Evolutionary conservation across 2,113 vertebrate genomes (phyloP).

Genomic region (Vulpes ferrilata): DNA sequence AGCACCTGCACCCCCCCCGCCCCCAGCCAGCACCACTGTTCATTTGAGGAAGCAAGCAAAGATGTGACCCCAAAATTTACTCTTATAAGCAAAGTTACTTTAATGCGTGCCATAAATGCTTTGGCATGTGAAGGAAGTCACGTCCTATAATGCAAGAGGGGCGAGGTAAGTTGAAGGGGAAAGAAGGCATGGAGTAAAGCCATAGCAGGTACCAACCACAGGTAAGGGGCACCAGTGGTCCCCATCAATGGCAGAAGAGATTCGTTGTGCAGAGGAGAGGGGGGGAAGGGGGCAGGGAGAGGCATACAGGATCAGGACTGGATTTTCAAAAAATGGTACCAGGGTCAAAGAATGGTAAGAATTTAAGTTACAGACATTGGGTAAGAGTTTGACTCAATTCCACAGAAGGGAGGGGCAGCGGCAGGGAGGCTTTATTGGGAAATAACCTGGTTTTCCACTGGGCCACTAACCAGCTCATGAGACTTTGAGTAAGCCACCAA

Average conservation of each 20-base stretch:
- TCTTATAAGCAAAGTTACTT: not conserved
- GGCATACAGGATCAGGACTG: not conserved
- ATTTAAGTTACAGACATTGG: not conserved
- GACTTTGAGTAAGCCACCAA: not conserved
- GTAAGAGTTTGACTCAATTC: not conserved
- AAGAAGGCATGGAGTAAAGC: not conserved
- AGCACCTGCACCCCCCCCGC: not conserved
- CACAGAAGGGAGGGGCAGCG: not conserved
- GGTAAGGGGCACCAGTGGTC: accelerated
- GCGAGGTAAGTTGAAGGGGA: not conserved
- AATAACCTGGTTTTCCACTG: slow-evolving; percentile 53
- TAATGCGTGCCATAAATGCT: not conserved
- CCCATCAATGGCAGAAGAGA: not conserved
- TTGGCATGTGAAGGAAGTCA: not conserved
- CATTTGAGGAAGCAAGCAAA: not conserved
- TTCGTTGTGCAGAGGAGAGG: too few relatives aligned
- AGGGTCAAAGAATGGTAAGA: not conserved
- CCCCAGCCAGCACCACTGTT: not conserved
- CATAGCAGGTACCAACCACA: not conserved
- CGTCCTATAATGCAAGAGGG: not conserved
- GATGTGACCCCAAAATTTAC: not conserved
- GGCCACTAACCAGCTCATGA: not conserved
- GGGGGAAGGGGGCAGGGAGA: not conserved
- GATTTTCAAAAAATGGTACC: not conserved
- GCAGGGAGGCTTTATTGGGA: not conserved